These are phyloP conservation scores for Tholera decimalis DNA, from an alignment of 2,888 invertebrate genomes.

Conservation along the genomic window DNA sequence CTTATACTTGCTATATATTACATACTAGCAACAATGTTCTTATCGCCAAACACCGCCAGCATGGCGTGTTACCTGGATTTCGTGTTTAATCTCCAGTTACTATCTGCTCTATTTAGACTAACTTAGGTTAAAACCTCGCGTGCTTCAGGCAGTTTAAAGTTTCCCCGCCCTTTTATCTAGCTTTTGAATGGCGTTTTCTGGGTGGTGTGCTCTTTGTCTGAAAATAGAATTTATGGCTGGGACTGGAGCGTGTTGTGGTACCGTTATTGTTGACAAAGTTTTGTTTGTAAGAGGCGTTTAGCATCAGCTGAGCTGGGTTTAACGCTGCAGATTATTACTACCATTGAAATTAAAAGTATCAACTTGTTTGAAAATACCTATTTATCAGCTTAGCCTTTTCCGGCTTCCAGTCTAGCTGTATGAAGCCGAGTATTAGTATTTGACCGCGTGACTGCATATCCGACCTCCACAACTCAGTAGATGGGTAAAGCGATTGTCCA, in stretches of 20 bases:
- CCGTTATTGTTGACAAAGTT: conserved; percentile 32
- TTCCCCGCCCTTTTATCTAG: conserved; percentile 30
- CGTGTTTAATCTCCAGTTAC: conserved; percentile 47
- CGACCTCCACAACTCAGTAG: too few species aligned
- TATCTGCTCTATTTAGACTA: conserved; percentile 51
- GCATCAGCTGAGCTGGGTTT: conserved; percentile 3
- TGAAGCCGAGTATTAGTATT: too few species aligned
- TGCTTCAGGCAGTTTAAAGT: conserved; percentile 53
- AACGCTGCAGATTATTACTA: conserved; percentile 18
- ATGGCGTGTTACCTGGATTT: conserved; percentile 52
- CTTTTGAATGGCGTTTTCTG: conserved; percentile 35
- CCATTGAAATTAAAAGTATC: conserved; percentile 14
- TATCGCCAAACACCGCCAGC: conserved; percentile 41
- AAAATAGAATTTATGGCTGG: conserved; percentile 40
- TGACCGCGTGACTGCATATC: too few species aligned
- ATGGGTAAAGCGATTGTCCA: too few species aligned
- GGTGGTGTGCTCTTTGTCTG: conserved; percentile 19
- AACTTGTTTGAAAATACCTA: not conserved
- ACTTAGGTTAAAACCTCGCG: conserved; percentile 62
- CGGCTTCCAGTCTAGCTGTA: too few species aligned
- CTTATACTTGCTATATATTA: too few species aligned
- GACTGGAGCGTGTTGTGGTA: conserved; percentile 1
- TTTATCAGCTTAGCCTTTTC: too few species aligned
- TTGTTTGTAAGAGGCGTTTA: conserved; percentile 22
- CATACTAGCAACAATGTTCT: conserved; percentile 13